Conservation (phyloP, 1,140 invertebrate species). For the Nephila pilipes region DNA sequence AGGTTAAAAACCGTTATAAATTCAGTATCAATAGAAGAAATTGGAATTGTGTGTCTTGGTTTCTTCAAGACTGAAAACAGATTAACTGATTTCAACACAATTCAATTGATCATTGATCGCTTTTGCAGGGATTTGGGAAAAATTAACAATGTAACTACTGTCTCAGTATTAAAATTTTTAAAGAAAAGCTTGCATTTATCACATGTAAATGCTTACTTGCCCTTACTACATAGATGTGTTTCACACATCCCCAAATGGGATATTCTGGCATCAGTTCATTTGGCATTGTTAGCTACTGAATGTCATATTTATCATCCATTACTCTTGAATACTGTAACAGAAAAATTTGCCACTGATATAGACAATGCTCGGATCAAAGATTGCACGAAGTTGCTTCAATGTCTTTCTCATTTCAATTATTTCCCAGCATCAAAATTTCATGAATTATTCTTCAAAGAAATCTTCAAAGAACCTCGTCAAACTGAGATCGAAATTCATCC, state of each 20-base stretch:
- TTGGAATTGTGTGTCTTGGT: slow-evolving; percentile 57
- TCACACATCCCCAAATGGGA: slow-evolving; percentile 9
- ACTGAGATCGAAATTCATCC: slow-evolving; percentile 43
- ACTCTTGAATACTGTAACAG: slow-evolving; percentile 37
- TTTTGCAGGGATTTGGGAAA: background rate
- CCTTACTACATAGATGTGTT: slow-evolving; percentile 23
- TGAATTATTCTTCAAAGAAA: slow-evolving; percentile 2
- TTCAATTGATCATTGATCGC: background rate
- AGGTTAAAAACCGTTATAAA: background rate
- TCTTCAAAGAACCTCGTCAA: background rate
- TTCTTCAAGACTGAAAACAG: slow-evolving; percentile 68
- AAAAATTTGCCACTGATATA: background rate
- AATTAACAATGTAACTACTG: slow-evolving; percentile 1
- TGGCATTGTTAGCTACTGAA: slow-evolving; percentile 43
- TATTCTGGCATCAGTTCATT: slow-evolving; percentile 34
- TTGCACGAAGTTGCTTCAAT: slow-evolving; percentile 41
- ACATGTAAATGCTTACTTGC: background rate
- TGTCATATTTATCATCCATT: slow-evolving; percentile 53
- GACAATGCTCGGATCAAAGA: slow-evolving; percentile 64
- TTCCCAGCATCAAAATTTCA: slow-evolving; percentile 20
- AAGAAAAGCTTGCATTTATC: slow-evolving; percentile 21
- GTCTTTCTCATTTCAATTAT: slow-evolving; percentile 44
- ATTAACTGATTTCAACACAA: background rate
- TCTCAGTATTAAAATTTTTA: slow-evolving; percentile 60
- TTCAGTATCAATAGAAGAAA: slow-evolving; percentile 33